phyloP scores from a whole-genome alignment of 2,888 invertebrate species.

The Nemotelus pantherinus region DNA sequence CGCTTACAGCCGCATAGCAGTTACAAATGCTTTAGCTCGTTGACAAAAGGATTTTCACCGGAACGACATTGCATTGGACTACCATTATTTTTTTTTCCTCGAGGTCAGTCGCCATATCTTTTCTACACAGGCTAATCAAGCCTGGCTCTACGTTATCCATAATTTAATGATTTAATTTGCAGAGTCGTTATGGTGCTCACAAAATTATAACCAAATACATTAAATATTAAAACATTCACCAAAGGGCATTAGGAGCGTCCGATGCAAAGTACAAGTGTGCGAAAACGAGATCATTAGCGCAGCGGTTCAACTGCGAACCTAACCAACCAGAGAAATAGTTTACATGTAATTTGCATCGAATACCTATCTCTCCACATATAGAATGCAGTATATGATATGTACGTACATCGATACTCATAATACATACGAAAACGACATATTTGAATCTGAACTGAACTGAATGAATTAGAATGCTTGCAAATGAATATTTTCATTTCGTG shows the following conservation, averaged over 20 bases:
- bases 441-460: not conserved
- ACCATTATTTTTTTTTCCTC: too few relatives aligned
- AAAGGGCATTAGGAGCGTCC: constrained; percentile 19
- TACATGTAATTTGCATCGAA: constrained; percentile 21
- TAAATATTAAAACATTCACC: constrained; percentile 45
- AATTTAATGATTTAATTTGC: constrained; percentile 46
- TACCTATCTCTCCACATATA: not conserved
- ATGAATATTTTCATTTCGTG: constrained; percentile 6
- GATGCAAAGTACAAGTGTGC: not conserved
- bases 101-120: too few relatives aligned
- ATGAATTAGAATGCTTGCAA: constrained; percentile 21
- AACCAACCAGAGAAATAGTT: constrained; percentile 8
- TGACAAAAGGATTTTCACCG: too few relatives aligned
- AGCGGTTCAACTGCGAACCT: constrained; percentile 1
- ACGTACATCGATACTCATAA: not conserved
- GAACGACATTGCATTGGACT: too few relatives aligned
- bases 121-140: too few relatives aligned
- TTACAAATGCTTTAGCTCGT: too few relatives aligned
- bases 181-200: constrained; percentile 47
- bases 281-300: constrained; percentile 28
- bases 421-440: constrained; percentile 15
- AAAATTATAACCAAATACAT: constrained; percentile 48
- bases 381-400: too few relatives aligned
- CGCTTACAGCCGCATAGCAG: too few relatives aligned
- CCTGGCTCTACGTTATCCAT: constrained; percentile 21